phyloP scores from a whole-genome alignment of 2,888 invertebrate species.

The Drosophila buzzatii region DNA sequence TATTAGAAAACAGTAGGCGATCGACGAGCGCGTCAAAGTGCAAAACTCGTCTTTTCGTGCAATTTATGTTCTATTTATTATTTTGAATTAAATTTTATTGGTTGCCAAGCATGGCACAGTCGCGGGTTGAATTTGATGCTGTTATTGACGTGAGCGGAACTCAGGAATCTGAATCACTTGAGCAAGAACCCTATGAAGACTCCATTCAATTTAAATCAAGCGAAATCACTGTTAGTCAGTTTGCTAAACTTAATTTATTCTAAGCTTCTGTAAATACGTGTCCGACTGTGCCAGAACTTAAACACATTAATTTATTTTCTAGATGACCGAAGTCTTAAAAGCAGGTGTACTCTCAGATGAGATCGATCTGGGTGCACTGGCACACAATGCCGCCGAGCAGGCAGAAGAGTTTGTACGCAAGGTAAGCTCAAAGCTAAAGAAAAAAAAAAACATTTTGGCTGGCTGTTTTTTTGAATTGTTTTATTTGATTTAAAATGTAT shows the following conservation, averaged over 20 bases:
- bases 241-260: constrained; percentile 10
- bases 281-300: background rate
- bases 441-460: background rate
- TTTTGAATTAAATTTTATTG: constrained; percentile 32
- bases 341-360: constrained; percentile 94
- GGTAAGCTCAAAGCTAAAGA: constrained; percentile 83
- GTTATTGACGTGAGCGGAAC: constrained; percentile 22
- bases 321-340: constrained; percentile 94
- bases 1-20: constrained; percentile 55
- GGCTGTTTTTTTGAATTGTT: background rate
- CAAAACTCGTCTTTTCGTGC: constrained; percentile 29
- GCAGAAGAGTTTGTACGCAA: constrained; percentile 97
- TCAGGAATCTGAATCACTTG: constrained; percentile 33
- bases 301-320: constrained; percentile 29
- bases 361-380: constrained; percentile 92
- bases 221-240: constrained; percentile 54
- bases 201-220: constrained; percentile 29
- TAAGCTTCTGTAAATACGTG: constrained; percentile 13
- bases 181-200: constrained; percentile 36
- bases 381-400: constrained; percentile 95
- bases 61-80: constrained; percentile 38
- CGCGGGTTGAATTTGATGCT: constrained; percentile 37
- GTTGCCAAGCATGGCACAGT: constrained; percentile 45
- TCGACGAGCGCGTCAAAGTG: constrained; percentile 56
- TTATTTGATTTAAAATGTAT: background rate